These are phyloP conservation scores for Engystomops pustulosus DNA, from an alignment of 2,113 vertebrate species.

Conservation along the genomic window DNA sequence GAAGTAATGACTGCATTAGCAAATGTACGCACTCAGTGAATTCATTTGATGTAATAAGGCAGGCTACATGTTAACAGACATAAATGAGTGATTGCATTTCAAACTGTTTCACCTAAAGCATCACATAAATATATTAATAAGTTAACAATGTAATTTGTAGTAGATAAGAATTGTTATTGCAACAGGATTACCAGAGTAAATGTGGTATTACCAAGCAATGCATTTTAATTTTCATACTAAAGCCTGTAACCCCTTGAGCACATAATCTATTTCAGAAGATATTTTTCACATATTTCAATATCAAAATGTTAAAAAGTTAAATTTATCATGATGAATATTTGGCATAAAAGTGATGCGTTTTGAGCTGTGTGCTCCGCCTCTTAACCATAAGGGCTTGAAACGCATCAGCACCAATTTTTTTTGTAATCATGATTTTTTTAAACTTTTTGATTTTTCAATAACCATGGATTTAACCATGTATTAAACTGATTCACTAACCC, in stretches of 20 bases:
- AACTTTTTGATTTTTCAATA: too few relatives aligned
- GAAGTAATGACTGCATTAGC: slow-evolving; percentile 49
- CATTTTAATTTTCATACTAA: neutral
- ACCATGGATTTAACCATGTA: too few relatives aligned
- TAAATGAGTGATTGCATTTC: slow-evolving; percentile 37
- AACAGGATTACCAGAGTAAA: neutral
- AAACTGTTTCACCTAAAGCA: slow-evolving; percentile 5
- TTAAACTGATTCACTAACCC: too few relatives aligned
- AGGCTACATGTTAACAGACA: slow-evolving; percentile 23
- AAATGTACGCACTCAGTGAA: slow-evolving; percentile 52
- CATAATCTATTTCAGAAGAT: too few relatives aligned
- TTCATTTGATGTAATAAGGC: slow-evolving; percentile 44
- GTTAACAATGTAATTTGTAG: neutral
- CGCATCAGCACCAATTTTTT: too few relatives aligned
- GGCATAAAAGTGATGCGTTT: too few relatives aligned
- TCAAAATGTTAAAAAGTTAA: too few relatives aligned
- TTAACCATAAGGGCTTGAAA: too few relatives aligned
- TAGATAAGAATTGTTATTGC: neutral
- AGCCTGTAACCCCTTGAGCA: neutral
- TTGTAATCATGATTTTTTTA: too few relatives aligned
- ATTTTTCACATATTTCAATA: too few relatives aligned
- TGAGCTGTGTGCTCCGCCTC: too few relatives aligned
- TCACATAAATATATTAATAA: slow-evolving; percentile 26
- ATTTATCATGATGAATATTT: too few relatives aligned
- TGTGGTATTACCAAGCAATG: neutral